These are phyloP conservation scores for Cryptoprocta ferox DNA, from an alignment of 2,797 vertebrate species.

Conservation along the genomic window DNA sequence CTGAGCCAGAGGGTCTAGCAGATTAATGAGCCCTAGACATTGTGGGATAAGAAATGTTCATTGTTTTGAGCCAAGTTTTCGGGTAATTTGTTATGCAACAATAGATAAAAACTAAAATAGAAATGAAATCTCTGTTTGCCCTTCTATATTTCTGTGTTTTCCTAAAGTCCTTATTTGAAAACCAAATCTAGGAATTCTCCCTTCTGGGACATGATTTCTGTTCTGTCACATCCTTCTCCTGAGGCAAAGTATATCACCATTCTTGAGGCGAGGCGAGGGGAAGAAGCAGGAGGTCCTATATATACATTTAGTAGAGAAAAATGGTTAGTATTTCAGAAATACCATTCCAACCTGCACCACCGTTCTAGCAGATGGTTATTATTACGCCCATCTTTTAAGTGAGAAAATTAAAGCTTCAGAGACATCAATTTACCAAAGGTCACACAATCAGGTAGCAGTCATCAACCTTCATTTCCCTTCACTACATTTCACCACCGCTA, in stretches of 20 bases:
- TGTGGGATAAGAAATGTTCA: not conserved
- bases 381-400: not conserved
- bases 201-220: not conserved
- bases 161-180: not conserved
- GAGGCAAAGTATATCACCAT: not conserved
- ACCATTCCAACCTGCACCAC: not conserved
- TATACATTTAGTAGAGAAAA: not conserved
- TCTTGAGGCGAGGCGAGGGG: not conserved
- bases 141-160: not conserved
- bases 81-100: not conserved
- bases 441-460: not conserved
- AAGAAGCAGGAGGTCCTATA: not conserved
- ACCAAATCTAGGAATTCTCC: not conserved
- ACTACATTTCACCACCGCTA: not conserved
- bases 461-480: not conserved
- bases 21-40: not conserved
- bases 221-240: not conserved
- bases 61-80: not conserved
- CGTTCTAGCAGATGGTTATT: not conserved
- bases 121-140: not conserved
- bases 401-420: slow-evolving; percentile 18
- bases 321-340: not conserved
- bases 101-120: not conserved
- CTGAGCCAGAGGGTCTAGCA: not conserved
- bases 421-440: not conserved